These are phyloP conservation scores for Synergus gifuensis DNA, from an alignment of 2,888 invertebrate species.

Conservation along the genomic window DNA sequence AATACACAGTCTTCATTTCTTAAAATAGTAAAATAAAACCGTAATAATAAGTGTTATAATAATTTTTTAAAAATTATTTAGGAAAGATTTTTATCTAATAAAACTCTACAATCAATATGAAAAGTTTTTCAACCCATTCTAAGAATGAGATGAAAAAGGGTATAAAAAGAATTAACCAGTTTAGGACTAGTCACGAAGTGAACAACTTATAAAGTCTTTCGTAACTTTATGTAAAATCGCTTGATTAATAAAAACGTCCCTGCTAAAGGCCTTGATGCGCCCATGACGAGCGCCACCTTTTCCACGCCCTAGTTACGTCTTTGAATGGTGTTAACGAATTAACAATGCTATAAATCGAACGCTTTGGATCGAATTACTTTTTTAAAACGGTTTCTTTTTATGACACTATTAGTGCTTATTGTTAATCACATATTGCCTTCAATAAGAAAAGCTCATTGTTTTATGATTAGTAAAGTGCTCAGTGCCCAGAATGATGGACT, in stretches of 20 bases:
- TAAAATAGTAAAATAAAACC: too few relatives aligned
- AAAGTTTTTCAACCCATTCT: not conserved
- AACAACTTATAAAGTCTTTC: conserved; percentile 30
- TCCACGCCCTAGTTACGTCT: conserved; percentile 40
- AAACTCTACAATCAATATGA: not conserved
- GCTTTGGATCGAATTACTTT: conserved; percentile 2
- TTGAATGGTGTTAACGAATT: conserved; percentile 41
- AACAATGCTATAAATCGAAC: conserved; percentile 29
- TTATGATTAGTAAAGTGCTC: conserved; percentile 23
- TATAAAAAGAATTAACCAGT: conserved; percentile 4
- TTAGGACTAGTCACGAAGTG: conserved; percentile 8
- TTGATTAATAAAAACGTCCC: conserved; percentile 30
- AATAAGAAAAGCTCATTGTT: not conserved
- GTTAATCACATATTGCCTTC: conserved; percentile 22
- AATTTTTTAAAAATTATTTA: not conserved
- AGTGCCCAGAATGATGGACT: not conserved
- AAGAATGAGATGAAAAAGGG: too few relatives aligned
- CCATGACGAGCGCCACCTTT: conserved; percentile 41
- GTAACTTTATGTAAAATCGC: conserved; percentile 34
- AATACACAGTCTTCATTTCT: not conserved
- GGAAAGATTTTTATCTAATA: not conserved
- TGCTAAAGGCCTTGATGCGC: conserved; percentile 35
- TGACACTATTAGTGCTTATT: not conserved
- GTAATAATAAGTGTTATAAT: not conserved
- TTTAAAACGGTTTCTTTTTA: conserved; percentile 24